Percentiles rank a stretch among this genome's conserved stretches.
phyloP scores from a whole-genome alignment of 2,113 vertebrate genomes.

The Progne subis region DNA sequence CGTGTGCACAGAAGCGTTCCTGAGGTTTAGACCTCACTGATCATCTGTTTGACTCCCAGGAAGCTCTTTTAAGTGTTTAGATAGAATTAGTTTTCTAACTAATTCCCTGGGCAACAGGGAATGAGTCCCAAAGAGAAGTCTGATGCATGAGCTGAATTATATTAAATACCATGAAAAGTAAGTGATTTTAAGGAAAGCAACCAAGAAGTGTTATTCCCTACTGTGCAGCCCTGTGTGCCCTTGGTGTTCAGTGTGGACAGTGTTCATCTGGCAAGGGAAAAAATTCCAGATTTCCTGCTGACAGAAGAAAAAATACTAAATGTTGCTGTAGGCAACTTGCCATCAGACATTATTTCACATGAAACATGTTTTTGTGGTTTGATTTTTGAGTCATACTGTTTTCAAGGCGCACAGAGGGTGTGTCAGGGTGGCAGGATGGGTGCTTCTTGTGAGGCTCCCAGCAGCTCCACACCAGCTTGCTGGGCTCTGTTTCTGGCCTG shows the following conservation, averaged over 20 bases:
- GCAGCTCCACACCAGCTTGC: background rate
- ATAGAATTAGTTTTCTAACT: conserved; percentile 2
- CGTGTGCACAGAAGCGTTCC: background rate
- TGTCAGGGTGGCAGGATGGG: background rate
- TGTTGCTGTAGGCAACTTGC: conserved; percentile 44
- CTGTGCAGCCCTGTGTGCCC: background rate
- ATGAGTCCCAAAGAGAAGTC: background rate
- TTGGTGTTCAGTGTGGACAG: background rate
- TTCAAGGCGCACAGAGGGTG: background rate
- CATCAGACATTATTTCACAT: conserved; percentile 36
- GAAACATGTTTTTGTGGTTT: conserved; percentile 52
- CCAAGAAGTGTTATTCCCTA: background rate
- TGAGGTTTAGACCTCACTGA: conserved; percentile 6
- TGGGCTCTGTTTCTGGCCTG: background rate
- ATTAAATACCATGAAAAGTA: background rate
- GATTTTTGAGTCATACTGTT: conserved; percentile 14
- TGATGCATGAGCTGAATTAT: background rate
- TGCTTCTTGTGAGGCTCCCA: background rate
- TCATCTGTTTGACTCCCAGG: background rate
- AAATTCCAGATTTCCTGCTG: conserved; percentile 47
- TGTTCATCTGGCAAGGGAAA: conserved; percentile 10
- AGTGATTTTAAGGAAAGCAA: background rate
- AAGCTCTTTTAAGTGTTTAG: conserved; percentile 7
- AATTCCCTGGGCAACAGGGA: background rate
- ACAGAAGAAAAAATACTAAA: conserved; percentile 42